Base-by-base conservation (phyloP, 2,888 invertebrate species). In the Folsomia candida region DNA sequence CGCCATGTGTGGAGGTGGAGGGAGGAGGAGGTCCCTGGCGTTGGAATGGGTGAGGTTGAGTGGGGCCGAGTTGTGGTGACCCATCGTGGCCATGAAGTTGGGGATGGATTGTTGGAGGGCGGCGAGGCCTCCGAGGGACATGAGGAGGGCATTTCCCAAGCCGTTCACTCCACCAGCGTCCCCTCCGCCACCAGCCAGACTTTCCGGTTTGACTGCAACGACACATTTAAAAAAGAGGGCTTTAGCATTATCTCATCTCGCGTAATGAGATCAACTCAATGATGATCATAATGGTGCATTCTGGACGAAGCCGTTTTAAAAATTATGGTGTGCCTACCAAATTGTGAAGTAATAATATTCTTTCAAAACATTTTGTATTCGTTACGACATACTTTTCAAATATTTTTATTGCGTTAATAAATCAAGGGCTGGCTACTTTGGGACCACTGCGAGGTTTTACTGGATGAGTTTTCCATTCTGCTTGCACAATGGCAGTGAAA, bases 41-140 rank as follows among this genome's bases (percentile, higher is more conserved):
- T 67, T 71, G 72, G 73, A 73, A 73, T 76, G 74, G 24, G 77
- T 78, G 29, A 78, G 74, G 66, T 78, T 78, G 20, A 78, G 68
- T 27, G 78, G 78, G 68, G 24, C 6, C 24, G 67, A 51, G 37
- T 51, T 59, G 57, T 57, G 4, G 22, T n/a, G 57, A 57, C 20
- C 37, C 37, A 37, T 37, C 4, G 4, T 37, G 6, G 37, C 4
- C 66, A 78, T 71, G 68, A 85, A 85, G 80, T 87, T 87, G 76
- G 88, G 88, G 81, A 87, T 86, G 82, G 87, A 87, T 68, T 77
- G 76, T 80, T 89, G 89, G 83, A 92, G 87, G 76, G 89, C 89
- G 73, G 91, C 90, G 80, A 92, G 85, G 81, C 90, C 92, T 85
- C 92, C 92, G 72, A 92, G 87, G 84, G 91, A 92, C 82, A 90